Conservation (phyloP, 2,113 vertebrate species). For the Rousettus leschenaultii region DNA sequence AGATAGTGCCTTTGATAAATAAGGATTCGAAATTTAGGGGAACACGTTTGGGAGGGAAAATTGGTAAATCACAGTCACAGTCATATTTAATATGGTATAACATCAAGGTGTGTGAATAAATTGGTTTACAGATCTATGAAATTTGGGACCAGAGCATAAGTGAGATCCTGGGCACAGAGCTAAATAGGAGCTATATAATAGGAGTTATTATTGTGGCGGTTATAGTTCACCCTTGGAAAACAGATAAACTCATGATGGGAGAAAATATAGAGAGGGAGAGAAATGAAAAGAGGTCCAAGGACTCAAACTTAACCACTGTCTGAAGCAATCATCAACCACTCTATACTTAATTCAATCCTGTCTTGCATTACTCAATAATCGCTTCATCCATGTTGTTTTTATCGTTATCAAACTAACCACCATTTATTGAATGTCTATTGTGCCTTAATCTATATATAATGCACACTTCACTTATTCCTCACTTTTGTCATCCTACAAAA, state of each 20-base stretch:
- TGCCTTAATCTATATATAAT: neutral
- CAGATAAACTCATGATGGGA: neutral
- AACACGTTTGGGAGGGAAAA: slow-evolving; percentile 13
- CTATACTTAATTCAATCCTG: neutral
- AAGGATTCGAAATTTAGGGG: neutral
- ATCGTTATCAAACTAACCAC: neutral
- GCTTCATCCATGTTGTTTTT: neutral
- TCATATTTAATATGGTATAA: neutral
- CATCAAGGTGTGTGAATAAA: neutral
- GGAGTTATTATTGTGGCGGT: neutral
- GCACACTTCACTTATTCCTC: neutral
- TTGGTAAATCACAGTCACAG: neutral
- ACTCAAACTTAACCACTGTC: slow-evolving; percentile 2
- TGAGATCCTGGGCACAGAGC: neutral
- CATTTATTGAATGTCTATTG: neutral
- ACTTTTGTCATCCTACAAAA: neutral
- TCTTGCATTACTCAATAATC: slow-evolving; percentile 1
- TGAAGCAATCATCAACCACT: neutral
- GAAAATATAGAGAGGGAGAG: neutral
- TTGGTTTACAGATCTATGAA: neutral
- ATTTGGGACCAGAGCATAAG: neutral
- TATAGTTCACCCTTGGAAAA: neutral
- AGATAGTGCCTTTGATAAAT: neutral
- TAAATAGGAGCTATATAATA: neutral
- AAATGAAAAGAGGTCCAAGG: neutral